phyloP scores from a whole-genome alignment of 2,888 invertebrate species.

The Hydrotaea diabolus region DNA sequence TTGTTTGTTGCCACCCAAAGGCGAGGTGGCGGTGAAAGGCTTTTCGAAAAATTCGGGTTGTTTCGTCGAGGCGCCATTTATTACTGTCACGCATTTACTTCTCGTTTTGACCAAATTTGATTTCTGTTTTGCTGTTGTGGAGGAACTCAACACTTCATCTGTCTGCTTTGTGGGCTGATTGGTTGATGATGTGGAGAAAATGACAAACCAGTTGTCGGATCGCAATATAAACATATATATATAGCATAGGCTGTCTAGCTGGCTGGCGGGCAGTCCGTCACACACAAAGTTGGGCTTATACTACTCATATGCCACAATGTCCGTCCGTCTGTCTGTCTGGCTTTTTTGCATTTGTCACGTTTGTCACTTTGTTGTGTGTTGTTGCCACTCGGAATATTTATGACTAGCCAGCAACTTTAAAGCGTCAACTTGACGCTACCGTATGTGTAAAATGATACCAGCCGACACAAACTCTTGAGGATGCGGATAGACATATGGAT shows the following conservation, averaged over 20 bases:
- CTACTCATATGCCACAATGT: constrained; percentile 2
- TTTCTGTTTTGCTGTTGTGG: not conserved
- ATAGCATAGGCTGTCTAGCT: constrained; percentile 26
- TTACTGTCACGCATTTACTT: constrained; percentile 55
- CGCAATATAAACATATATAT: no score
- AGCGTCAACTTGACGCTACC: constrained; percentile 62
- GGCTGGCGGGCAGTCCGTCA: not conserved
- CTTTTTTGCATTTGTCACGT: constrained; percentile 58
- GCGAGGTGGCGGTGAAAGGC: constrained; percentile 50
- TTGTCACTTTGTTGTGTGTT: constrained; percentile 56
- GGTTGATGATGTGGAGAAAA: constrained; percentile 17
- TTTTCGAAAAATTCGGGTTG: not conserved
- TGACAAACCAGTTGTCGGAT: constrained; percentile 34
- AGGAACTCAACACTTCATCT: constrained; percentile 56
- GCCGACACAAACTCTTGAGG: not conserved
- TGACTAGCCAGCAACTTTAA: constrained; percentile 50
- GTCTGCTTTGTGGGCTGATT: constrained; percentile 16
- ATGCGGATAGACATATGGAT: not conserved
- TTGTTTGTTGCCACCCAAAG: not conserved
- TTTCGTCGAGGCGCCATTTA: constrained; percentile 62
- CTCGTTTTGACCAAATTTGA: not conserved
- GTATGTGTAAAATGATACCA: constrained; percentile 26
- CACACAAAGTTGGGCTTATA: not conserved
- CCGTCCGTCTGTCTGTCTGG: not conserved
- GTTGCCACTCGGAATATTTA: constrained; percentile 51